Conservation (phyloP, 2,888 invertebrate species). For the Caenorhabditis auriculariae region DNA sequence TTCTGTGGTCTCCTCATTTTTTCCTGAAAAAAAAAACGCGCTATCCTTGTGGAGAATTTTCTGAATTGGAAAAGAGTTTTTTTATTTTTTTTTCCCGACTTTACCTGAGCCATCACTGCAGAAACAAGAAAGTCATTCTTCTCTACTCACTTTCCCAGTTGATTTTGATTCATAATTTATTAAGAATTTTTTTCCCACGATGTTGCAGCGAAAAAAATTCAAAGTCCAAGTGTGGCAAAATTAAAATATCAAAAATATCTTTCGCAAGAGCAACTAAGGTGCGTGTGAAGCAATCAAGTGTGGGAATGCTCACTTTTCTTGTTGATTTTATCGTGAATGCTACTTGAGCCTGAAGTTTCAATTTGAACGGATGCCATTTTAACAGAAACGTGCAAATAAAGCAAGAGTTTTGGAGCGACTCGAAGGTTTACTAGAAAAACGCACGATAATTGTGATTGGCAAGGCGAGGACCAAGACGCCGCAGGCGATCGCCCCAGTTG, state of each 20-base stretch:
- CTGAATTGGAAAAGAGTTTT: too few species aligned
- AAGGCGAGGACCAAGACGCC: constrained; percentile 46
- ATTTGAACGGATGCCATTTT: constrained; percentile 1
- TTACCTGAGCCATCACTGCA: too few species aligned
- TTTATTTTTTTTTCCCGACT: too few species aligned
- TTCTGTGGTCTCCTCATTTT: neutral
- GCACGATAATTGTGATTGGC: constrained; percentile 51
- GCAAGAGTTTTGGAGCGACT: neutral
- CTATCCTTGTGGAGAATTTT: too few species aligned
- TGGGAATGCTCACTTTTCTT: constrained; percentile 5
- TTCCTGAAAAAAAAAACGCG: neutral
- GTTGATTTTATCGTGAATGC: constrained; percentile 41
- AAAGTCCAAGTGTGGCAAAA: neutral
- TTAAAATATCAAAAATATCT: neutral
- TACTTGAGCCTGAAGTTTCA: constrained; percentile 44
- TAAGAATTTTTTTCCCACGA: neutral
- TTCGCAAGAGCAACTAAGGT: neutral
- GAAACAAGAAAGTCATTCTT: too few species aligned
- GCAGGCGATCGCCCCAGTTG: constrained; percentile 51
- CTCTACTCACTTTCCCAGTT: too few species aligned
- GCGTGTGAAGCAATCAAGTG: constrained; percentile 4
- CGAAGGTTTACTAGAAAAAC: constrained; percentile 9
- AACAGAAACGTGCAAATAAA: neutral
- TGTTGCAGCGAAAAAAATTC: neutral
- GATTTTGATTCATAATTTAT: constrained; percentile 1